These are phyloP conservation scores for Xenus cinereus DNA, from an alignment of 2,113 vertebrate species.

Conservation along the genomic window DNA sequence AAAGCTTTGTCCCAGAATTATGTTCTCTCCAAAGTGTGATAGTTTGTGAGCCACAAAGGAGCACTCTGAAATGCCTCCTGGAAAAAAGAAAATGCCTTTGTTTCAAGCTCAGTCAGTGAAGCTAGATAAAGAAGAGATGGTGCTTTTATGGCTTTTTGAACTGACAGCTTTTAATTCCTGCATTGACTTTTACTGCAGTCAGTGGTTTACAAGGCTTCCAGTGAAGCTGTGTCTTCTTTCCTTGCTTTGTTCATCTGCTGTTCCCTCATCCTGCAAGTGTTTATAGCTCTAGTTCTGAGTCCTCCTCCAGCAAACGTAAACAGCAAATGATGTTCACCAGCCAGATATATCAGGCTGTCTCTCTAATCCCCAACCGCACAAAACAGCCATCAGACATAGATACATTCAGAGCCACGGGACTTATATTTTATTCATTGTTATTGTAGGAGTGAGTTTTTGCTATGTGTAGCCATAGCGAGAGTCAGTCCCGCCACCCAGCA, in stretches of 20 bases:
- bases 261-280: not conserved
- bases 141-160: not conserved
- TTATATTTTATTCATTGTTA: not conserved
- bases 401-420: not conserved
- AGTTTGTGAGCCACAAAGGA: not conserved
- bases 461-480: not conserved
- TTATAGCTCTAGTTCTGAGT: not conserved
- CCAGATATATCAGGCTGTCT: not conserved
- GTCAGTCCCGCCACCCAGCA: not conserved
- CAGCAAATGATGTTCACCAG: not conserved
- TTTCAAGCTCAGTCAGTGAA: not conserved
- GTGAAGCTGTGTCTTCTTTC: not conserved
- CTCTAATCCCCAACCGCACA: not conserved
- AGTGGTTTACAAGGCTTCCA: not conserved
- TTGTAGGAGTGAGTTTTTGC: not conserved
- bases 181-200: not conserved
- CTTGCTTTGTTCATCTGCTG: not conserved
- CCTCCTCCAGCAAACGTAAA: not conserved
- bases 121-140: not conserved
- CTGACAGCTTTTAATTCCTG: constrained; percentile 1
- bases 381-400: not conserved
- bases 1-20: constrained; percentile 6
- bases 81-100: not conserved
- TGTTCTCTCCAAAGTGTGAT: not conserved
- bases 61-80: not conserved